A percentile compares a stretch with the other conserved stretches of the same genome.
These are phyloP conservation scores for Cosmopolites sordidus DNA, from an alignment of 2,888 invertebrate genomes.

Conservation along the genomic window DNA sequence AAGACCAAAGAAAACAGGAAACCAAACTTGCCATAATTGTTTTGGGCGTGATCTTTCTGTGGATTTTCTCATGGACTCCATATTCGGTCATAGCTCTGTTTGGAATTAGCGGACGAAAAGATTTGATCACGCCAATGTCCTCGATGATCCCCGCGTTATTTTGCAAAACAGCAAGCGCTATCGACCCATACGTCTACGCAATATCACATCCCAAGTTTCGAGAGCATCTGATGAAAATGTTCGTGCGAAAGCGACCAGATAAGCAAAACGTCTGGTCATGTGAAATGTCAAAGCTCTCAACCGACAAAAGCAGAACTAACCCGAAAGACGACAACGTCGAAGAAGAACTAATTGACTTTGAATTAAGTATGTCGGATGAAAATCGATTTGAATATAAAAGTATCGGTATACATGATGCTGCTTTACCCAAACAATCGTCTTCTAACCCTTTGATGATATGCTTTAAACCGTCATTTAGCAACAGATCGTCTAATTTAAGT, in stretches of 20 bases:
- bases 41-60: conserved; percentile 65
- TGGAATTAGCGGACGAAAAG: conserved; percentile 63
- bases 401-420: background rate
- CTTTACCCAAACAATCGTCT: background rate
- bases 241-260: background rate
- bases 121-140: conserved; percentile 61
- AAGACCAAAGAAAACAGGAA: conserved; percentile 67
- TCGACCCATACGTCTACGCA: conserved; percentile 77
- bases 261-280: conserved; percentile 13
- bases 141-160: conserved; percentile 77
- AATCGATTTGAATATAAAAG: background rate
- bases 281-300: background rate
- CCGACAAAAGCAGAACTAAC: background rate
- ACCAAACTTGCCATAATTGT: conserved; percentile 65
- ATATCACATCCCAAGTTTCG: conserved; percentile 75
- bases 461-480: conserved; percentile 53
- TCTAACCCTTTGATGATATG: conserved; percentile 22
- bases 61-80: conserved; percentile 80
- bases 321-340: conserved; percentile 8
- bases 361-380: background rate
- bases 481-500: conserved; percentile 50
- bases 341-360: conserved; percentile 14
- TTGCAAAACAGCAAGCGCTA: conserved; percentile 76
- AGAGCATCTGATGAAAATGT: conserved; percentile 26
- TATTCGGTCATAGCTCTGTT: conserved; percentile 72